Conservation (phyloP, 2,888 invertebrate species). For the Dynastes maya region DNA sequence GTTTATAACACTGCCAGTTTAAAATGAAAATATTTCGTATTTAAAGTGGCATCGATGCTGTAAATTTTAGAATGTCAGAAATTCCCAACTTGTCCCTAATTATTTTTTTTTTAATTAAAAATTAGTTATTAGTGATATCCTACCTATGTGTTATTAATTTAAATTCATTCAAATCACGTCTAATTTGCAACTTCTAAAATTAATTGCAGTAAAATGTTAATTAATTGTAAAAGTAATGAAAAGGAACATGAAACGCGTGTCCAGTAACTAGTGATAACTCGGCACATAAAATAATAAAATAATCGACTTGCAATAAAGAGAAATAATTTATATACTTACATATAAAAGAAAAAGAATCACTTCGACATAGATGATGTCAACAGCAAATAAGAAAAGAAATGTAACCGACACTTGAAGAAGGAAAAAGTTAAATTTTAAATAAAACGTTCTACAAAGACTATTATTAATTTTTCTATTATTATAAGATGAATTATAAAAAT, state of each 20-base stretch:
- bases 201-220: not conserved
- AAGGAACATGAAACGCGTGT: not conserved
- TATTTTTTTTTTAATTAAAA: not conserved
- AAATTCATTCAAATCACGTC: not conserved
- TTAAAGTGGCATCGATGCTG: constrained; percentile 22
- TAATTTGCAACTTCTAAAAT: not conserved
- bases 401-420: constrained; percentile 26
- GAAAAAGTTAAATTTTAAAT: constrained; percentile 24
- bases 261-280: constrained; percentile 22
- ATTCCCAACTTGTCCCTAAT: not conserved
- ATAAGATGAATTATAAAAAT: constrained; percentile 15
- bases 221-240: not conserved
- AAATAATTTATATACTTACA: constrained; percentile 1
- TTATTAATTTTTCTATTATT: constrained; percentile 28
- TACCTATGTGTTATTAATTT: constrained; percentile 11
- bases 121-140: constrained; percentile 10
- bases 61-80: constrained; percentile 18
- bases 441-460: constrained; percentile 33
- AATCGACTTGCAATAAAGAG: constrained; percentile 24
- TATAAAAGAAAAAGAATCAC: not conserved
- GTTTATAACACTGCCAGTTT: constrained; percentile 42
- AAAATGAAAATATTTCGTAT: constrained; percentile 38
- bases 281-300: constrained; percentile 28
- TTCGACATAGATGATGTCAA: not conserved
- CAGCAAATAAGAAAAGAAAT: constrained; percentile 10